Evolutionary conservation across 2,797 vertebrate species (phyloP).

Genomic region (Acanthurus tractus): DNA sequence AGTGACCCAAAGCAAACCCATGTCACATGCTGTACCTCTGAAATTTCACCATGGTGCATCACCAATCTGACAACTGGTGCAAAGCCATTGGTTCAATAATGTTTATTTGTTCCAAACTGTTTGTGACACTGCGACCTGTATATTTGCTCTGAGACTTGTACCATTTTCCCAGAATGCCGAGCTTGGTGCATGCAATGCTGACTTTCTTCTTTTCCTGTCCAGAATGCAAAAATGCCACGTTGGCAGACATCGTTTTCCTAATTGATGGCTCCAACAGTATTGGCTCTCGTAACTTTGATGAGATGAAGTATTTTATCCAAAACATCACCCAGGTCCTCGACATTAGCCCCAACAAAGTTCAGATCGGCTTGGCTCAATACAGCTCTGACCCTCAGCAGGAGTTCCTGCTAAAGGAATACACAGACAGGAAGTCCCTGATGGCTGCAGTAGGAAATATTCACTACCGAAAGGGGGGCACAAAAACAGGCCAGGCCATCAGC

Average conservation of each 20-base stretch:
- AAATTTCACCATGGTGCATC: no score
- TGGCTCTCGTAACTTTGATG: slow-evolving; percentile 78
- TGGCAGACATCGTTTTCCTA: slow-evolving; percentile 89
- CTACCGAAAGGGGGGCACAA: slow-evolving; percentile 78
- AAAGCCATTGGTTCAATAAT: no score
- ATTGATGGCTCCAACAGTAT: slow-evolving; percentile 88
- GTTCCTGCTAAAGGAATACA: slow-evolving; percentile 85
- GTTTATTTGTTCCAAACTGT: no score
- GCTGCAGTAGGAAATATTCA: slow-evolving; percentile 74
- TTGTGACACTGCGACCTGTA: no score
- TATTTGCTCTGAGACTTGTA: no score
- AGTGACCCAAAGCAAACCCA: no score
- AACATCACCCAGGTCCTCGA: slow-evolving; percentile 81
- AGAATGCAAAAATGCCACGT: slow-evolving; percentile 84
- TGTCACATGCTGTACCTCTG: no score
- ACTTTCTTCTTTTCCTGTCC: slow-evolving; percentile 10
- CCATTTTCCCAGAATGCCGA: no score
- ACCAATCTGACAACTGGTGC: no score
- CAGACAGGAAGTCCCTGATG: slow-evolving; percentile 78
- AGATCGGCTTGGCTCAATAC: slow-evolving; percentile 87
- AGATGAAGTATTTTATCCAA: slow-evolving; percentile 83
- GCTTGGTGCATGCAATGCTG: no score
- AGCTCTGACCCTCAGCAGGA: slow-evolving; percentile 74
- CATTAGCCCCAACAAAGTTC: slow-evolving; percentile 82
- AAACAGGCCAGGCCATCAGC: slow-evolving; percentile 84